Evolutionary conservation across 2,888 invertebrate species (phyloP).

Genomic region (Aleiodes testaceus): DNA sequence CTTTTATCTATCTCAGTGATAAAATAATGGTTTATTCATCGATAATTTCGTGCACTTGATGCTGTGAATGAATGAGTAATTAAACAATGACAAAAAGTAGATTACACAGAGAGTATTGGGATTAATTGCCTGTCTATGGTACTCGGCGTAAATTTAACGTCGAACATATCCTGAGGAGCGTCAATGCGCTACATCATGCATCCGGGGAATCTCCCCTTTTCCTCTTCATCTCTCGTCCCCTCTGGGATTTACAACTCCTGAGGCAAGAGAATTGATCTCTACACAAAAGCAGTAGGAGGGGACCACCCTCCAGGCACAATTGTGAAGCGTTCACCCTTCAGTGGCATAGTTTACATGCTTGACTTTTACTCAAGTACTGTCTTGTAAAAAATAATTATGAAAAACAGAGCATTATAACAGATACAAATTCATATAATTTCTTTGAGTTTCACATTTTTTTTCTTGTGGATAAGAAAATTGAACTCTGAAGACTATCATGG

Average conservation of each 20-base stretch:
- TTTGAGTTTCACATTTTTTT: no score
- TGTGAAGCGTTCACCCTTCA: slow-evolving; percentile 13
- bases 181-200: slow-evolving; percentile 17
- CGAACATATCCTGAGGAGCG: background rate
- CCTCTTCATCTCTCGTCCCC: background rate
- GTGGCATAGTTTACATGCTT: slow-evolving; percentile 11
- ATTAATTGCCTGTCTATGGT: slow-evolving; percentile 26
- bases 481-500: no score
- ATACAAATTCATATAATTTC: no score
- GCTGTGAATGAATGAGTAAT: background rate
- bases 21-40: background rate
- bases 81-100: background rate
- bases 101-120: slow-evolving; percentile 7
- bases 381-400: no score
- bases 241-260: slow-evolving; percentile 8
- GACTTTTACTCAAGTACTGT: background rate
- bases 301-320: background rate
- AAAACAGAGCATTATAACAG: no score
- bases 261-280: slow-evolving; percentile 10
- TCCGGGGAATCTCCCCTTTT: background rate
- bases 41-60: background rate
- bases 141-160: slow-evolving; percentile 8
- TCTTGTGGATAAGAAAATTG: no score
- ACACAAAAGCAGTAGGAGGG: background rate
- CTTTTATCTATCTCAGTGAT: background rate